phyloP scores from a whole-genome alignment of 53 echinoderm and acorn worm species.

The Arbacia lixula region DNA sequence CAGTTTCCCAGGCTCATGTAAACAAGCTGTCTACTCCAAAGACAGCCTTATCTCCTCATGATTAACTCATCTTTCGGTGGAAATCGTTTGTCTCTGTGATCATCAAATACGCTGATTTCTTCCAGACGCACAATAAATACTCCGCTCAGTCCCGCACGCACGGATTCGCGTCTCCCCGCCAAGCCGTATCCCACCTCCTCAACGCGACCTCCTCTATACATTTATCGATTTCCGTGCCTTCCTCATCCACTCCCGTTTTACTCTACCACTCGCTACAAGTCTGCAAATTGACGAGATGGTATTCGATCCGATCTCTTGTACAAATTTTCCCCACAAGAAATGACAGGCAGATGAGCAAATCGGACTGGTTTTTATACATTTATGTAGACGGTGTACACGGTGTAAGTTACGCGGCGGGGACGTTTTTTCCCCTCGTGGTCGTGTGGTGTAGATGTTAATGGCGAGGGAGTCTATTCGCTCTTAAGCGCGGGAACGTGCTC shows the following conservation, averaged over 20 bases:
- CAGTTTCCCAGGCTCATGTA: too few species aligned
- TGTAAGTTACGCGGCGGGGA: constrained; percentile 9
- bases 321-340: too few species aligned
- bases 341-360: constrained; percentile 13
- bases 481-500: background rate
- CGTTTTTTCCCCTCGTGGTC: background rate
- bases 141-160: too few species aligned
- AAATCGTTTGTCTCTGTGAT: too few species aligned
- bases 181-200: constrained; percentile 13
- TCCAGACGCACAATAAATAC: too few species aligned
- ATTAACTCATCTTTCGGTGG: too few species aligned
- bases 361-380: constrained; percentile 5
- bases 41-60: too few species aligned
- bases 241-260: background rate
- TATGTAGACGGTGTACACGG: constrained; percentile 41
- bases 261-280: constrained; percentile 12
- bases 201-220: constrained; percentile 10
- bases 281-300: constrained; percentile 5
- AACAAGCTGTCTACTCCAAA: too few species aligned
- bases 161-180: background rate
- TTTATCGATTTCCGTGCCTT: constrained; percentile 47
- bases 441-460: constrained; percentile 13
- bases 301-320: too few species aligned
- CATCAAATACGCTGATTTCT: too few species aligned
- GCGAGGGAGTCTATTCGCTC: background rate